A percentile compares a stretch with the other conserved stretches of the same genome.
phyloP scores from a whole-genome alignment of 2,888 invertebrate genomes.

The Xestia rhomboidea region DNA sequence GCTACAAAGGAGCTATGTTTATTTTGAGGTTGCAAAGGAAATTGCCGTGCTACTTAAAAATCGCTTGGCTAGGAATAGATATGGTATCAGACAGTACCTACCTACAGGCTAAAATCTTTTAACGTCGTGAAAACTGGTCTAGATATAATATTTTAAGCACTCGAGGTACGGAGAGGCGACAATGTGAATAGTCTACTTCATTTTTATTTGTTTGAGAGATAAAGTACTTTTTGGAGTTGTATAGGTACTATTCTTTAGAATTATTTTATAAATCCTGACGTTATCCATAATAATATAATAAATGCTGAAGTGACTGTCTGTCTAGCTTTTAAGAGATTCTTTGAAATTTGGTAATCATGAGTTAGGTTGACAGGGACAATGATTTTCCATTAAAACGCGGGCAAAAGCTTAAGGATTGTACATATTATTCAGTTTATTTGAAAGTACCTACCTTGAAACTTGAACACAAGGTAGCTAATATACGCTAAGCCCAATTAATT shows the following conservation, averaged over 20 bases:
- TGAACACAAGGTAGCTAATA: slow-evolving; percentile 3
- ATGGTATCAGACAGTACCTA: background rate
- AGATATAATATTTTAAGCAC: slow-evolving; percentile 13
- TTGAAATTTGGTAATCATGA: background rate
- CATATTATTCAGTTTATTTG: background rate
- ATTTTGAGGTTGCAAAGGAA: slow-evolving; percentile 17
- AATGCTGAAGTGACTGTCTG: background rate
- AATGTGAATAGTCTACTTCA: background rate
- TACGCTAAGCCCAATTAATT: slow-evolving; percentile 49
- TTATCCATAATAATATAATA: background rate
- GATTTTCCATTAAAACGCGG: background rate
- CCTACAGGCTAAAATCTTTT: background rate
- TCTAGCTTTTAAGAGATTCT: background rate
- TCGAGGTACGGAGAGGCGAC: background rate
- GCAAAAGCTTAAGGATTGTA: background rate
- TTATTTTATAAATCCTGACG: background rate
- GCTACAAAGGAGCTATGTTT: background rate
- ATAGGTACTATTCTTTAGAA: background rate
- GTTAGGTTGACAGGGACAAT: background rate
- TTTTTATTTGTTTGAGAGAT: background rate
- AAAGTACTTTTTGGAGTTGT: background rate
- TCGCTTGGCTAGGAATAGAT: slow-evolving; percentile 6
- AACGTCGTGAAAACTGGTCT: background rate
- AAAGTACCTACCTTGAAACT: background rate
- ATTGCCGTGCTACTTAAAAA: slow-evolving; percentile 15